Evolutionary conservation across 2,113 vertebrate genomes (phyloP).

Genomic region (Tachysurus vachellii): DNA sequence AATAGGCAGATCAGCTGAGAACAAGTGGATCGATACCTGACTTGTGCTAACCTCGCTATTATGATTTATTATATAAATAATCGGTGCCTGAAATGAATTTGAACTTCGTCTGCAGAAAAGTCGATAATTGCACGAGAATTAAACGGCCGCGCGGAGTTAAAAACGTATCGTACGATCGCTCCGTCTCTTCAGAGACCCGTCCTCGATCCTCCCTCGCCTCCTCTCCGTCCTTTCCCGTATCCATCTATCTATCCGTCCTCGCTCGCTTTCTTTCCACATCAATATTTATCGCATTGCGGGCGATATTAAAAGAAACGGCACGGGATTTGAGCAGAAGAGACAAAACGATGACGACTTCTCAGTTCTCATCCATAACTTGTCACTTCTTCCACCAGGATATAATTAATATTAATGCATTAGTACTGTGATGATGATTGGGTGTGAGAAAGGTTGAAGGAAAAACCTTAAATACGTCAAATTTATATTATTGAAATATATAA

Average conservation of each 20-base stretch:
- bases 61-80: conserved; percentile 65
- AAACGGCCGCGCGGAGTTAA: conserved; percentile 40
- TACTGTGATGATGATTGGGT: background rate
- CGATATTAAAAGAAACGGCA: background rate
- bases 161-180: conserved; percentile 41
- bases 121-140: conserved; percentile 63
- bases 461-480: too few relatives aligned
- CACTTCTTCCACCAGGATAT: background rate
- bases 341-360: background rate
- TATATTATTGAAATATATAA: background rate
- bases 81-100: conserved; percentile 55
- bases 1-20: conserved; percentile 14
- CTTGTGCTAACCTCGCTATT: conserved; percentile 61
- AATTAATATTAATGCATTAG: too few relatives aligned
- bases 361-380: background rate
- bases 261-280: background rate
- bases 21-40: conserved; percentile 61
- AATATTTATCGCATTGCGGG: background rate
- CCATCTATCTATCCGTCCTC: background rate
- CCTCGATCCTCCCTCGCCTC: background rate
- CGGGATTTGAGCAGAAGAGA: background rate
- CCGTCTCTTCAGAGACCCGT: background rate
- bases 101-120: conserved; percentile 52
- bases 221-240: background rate
- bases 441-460: too few relatives aligned